Evolutionary conservation across 2,113 vertebrate genomes (phyloP), one percentile per base, ranked within the genome.

Genomic region (Urocynchramus pylzowi): DNA sequence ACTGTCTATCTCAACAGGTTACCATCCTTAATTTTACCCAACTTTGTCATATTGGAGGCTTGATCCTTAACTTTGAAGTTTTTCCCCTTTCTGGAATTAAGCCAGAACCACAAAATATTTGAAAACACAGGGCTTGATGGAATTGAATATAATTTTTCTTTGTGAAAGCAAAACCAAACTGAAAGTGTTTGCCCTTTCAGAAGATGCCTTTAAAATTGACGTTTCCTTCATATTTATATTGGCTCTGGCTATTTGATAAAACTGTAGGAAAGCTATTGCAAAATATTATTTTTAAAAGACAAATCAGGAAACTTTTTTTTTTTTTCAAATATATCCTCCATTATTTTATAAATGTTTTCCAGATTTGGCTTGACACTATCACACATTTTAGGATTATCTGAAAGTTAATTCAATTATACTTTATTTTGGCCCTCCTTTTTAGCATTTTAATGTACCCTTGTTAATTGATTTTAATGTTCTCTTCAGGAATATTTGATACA

Each of bases 281-380:
- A 95, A 93, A 87, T 37, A 74, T 47, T 77, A 16, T 69, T 89
- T 84, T 63, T 28, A 84, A 82, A 96, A 78, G 53, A 47, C 23
- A 61, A 71, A 91, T 30, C 69, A 70, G 41, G 8, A 64, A 93
- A 59, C 10, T 68, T 28, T 45, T 44, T 84, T 78, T 57, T 90
- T 91, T 95, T 84, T 35, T n/a, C 75, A 81, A 56, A 63, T 88
- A 82, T 70, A 89, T 90, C 35, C 31, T 74, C 13, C 39, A 76
- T n/a, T 94, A 65, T 97, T 87, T 77, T n/a, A 64, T 24, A 95
- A 97, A 90, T 78, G 17, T 39, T 93, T 96, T 92, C 90, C 94
- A 95, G 63, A 88, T 59, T 95, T 82, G 77, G 54, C 30, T 90
- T 93, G 49, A 65, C 28, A 39, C 67, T 61, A 59, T 71, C 87